phyloP scores from a whole-genome alignment of 2,797 vertebrate genomes.

The Pangasius mekongensis region DNA sequence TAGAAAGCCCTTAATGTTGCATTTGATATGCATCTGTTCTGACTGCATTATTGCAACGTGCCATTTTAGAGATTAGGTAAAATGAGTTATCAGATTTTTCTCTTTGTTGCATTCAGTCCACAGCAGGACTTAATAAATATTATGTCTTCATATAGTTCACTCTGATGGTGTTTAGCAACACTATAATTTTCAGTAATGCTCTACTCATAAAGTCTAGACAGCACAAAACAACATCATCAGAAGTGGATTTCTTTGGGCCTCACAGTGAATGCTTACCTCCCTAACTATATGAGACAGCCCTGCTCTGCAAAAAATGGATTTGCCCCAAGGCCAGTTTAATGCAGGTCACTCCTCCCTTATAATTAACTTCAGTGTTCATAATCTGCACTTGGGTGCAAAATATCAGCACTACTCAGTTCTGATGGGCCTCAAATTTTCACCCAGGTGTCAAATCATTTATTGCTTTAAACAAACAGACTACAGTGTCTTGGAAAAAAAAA shows the following conservation, averaged over 20 bases:
- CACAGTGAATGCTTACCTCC: constrained; percentile 65
- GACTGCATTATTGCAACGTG: not conserved
- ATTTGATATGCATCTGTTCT: not conserved
- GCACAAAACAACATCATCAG: constrained; percentile 63
- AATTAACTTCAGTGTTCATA: constrained; percentile 64
- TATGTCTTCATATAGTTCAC: not conserved
- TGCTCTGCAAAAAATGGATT: constrained; percentile 68
- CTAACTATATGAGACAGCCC: constrained; percentile 54
- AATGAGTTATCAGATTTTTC: not conserved
- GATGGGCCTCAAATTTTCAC: constrained; percentile 36
- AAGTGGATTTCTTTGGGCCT: constrained; percentile 59
- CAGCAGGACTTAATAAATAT: not conserved
- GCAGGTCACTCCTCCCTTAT: constrained; percentile 75
- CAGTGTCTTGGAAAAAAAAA: too few species aligned
- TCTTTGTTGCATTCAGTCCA: not conserved
- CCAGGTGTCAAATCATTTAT: constrained; percentile 30
- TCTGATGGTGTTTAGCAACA: constrained; percentile 4
- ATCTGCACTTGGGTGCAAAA: constrained; percentile 55
- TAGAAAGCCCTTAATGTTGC: not conserved
- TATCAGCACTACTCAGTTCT: constrained; percentile 40
- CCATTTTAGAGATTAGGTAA: constrained; percentile 6
- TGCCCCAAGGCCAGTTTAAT: constrained; percentile 68
- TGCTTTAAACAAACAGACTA: constrained; percentile 14
- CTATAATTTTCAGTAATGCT: constrained; percentile 23
- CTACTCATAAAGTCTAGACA: constrained; percentile 36